These are phyloP conservation scores for Megaceryle maxima DNA, from an alignment of 2,113 vertebrate genomes.

Conservation along the genomic window DNA sequence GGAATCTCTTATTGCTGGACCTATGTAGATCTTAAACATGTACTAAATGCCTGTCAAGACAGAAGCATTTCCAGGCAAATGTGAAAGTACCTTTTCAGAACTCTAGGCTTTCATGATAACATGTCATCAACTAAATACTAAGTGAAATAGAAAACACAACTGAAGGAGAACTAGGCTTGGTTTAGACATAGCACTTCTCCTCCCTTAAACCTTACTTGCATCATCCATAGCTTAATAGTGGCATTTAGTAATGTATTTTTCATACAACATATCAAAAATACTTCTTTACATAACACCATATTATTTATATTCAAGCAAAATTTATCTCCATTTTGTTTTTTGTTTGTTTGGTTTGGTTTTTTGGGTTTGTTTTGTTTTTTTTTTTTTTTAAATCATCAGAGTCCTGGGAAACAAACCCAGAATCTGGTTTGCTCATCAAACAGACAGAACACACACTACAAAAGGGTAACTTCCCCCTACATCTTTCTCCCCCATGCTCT, in stretches of 20 bases:
- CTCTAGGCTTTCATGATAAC: background rate
- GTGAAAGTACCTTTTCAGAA: background rate
- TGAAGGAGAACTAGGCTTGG: background rate
- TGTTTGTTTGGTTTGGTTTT: too few species aligned
- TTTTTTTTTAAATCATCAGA: background rate
- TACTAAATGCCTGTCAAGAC: background rate
- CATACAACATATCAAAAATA: background rate
- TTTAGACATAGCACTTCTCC: background rate
- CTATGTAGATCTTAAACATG: rapidly evolving
- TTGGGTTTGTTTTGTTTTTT: too few species aligned
- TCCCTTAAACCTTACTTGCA: background rate
- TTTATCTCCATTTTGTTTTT: background rate
- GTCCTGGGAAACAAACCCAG: background rate
- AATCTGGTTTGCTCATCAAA: background rate
- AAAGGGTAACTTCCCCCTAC: background rate
- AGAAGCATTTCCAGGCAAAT: background rate
- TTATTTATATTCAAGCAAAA: background rate
- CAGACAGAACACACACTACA: background rate
- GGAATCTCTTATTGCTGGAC: background rate
- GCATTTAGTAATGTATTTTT: background rate
- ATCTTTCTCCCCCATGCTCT: background rate
- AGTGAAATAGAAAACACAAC: background rate
- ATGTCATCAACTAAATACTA: background rate
- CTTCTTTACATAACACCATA: background rate
- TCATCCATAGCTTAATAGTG: background rate